phyloP scores from a whole-genome alignment of 2,888 invertebrate species.

The Leptinotarsa haldemani region DNA sequence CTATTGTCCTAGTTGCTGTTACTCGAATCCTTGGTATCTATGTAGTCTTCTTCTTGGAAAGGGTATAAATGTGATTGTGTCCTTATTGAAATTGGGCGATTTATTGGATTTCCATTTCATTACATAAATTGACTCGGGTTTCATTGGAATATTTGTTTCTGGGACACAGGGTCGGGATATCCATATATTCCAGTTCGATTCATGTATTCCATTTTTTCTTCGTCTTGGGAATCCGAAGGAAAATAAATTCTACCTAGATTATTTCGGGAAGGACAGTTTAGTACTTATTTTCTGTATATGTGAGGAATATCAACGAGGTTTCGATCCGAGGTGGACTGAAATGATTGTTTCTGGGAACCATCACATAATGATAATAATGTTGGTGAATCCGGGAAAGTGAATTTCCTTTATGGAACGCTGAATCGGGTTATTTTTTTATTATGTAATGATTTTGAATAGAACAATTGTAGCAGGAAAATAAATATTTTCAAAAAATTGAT shows the following conservation, averaged over 20 bases:
- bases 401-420: too few relatives aligned
- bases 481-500: too few relatives aligned
- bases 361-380: not conserved
- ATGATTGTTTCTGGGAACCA: not conserved
- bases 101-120: conserved; percentile 10
- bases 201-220: conserved; percentile 3
- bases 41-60: not conserved
- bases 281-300: not conserved
- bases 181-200: conserved; percentile 7
- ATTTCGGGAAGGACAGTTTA: not conserved
- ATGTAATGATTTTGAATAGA: too few relatives aligned
- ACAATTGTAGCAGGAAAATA: too few relatives aligned
- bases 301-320: not conserved
- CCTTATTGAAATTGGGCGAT: not conserved
- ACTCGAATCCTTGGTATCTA: not conserved
- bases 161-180: not conserved
- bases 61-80: conserved; percentile 4
- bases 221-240: not conserved
- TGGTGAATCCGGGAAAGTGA: too few relatives aligned
- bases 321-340: not conserved
- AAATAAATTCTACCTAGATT: not conserved
- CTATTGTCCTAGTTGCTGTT: not conserved
- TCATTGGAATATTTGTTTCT: conserved; percentile 14
- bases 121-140: not conserved
- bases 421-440: too few relatives aligned